A percentile compares a stretch with the other conserved stretches of the same genome.
These are phyloP conservation scores for Drosophila arawakana DNA, from an alignment of 1,140 invertebrate species.

Conservation along the genomic window DNA sequence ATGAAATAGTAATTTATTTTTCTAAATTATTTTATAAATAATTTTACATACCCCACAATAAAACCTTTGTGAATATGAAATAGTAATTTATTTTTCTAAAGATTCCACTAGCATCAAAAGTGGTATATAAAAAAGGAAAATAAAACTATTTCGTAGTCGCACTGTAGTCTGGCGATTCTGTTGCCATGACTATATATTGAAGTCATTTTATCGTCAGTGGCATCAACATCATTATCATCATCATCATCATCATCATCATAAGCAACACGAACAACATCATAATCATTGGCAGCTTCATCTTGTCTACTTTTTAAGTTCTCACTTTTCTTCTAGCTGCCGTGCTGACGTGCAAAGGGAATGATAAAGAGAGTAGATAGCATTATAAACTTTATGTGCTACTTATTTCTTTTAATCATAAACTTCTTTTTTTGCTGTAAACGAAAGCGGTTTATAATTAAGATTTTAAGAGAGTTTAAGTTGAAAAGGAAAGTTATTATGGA, in stretches of 20 bases:
- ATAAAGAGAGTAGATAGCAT: slow-evolving; percentile 28
- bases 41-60: too few species aligned
- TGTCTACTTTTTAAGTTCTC: background rate
- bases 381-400: slow-evolving; percentile 26
- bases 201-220: slow-evolving; percentile 6
- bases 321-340: slow-evolving; percentile 15
- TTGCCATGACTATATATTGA: slow-evolving; percentile 17
- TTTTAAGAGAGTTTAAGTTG: background rate
- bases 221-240: slow-evolving; percentile 11
- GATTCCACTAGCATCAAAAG: background rate
- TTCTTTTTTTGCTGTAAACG: background rate
- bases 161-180: slow-evolving; percentile 9
- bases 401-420: slow-evolving; percentile 16
- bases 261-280: slow-evolving; percentile 6
- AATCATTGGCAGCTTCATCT: background rate
- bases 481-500: slow-evolving; percentile 13
- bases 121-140: background rate
- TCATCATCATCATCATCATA: slow-evolving; percentile 7
- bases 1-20: background rate
- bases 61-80: too few species aligned
- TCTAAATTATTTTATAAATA: too few species aligned
- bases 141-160: slow-evolving; percentile 5
- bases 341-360: slow-evolving; percentile 26
- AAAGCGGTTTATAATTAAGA: slow-evolving; percentile 9
- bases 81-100: background rate